These are phyloP conservation scores for Piaya cayana DNA, from an alignment of 2,113 vertebrate species.

Conservation along the genomic window DNA sequence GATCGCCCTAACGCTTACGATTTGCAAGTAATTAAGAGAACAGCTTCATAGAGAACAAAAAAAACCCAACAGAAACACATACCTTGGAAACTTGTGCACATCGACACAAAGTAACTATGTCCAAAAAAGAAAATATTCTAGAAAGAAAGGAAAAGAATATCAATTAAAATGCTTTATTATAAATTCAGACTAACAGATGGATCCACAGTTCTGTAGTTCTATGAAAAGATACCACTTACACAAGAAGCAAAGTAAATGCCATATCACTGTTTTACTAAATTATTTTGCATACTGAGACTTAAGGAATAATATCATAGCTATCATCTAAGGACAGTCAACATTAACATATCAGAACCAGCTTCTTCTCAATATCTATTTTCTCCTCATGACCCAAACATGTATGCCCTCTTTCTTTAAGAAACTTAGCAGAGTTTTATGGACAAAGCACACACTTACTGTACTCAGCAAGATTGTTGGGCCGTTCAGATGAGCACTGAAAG, in stretches of 20 bases:
- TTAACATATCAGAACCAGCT: not conserved
- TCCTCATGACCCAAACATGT: not conserved
- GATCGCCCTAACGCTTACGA: not conserved
- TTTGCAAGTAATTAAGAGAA: not conserved
- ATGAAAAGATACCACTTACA: not conserved
- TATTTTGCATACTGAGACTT: not conserved
- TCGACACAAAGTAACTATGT: constrained; percentile 93
- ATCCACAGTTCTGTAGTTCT: not conserved
- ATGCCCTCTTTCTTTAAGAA: not conserved
- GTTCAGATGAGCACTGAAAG: not conserved
- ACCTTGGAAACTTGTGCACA: constrained; percentile 98
- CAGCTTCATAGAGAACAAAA: not conserved
- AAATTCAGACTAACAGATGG: not conserved
- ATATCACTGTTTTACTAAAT: not conserved
- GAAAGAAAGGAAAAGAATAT: constrained; percentile 54
- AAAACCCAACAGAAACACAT: constrained; percentile 47
- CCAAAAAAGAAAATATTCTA: constrained; percentile 98
- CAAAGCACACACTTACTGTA: not conserved
- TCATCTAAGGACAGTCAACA: not conserved
- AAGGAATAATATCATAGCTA: not conserved
- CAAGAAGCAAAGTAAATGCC: not conserved
- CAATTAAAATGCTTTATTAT: not conserved
- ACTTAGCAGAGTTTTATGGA: not conserved
- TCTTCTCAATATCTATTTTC: not conserved
- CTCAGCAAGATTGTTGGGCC: not conserved